phyloP scores from a whole-genome alignment of 2,113 vertebrate species.

The Marmota flaviventris region DNA sequence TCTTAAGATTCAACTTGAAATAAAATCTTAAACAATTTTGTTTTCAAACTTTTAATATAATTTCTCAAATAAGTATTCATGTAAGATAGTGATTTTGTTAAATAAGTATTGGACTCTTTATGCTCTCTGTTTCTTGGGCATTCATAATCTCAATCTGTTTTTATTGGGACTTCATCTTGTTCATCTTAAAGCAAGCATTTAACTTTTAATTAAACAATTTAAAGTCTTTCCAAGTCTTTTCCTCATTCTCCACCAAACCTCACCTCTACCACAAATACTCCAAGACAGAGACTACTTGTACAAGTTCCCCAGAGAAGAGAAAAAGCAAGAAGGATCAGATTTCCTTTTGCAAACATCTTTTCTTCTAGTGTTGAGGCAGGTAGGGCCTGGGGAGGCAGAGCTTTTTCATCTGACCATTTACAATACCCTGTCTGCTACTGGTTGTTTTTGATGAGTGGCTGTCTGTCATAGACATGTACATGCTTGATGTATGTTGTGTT shows the following conservation, averaged over 20 bases:
- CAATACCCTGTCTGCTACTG: neutral
- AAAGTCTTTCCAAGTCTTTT: neutral
- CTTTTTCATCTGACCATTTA: accelerated
- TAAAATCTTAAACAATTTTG: conserved; percentile 2
- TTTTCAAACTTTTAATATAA: neutral
- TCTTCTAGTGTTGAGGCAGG: neutral
- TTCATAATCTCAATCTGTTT: neutral
- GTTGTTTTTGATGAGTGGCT: neutral
- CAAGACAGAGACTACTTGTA: neutral
- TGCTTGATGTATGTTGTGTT: neutral
- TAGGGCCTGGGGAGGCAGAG: neutral
- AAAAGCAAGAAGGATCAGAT: neutral
- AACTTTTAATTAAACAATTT: neutral
- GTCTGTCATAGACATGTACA: neutral
- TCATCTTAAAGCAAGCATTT: neutral
- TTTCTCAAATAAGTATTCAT: neutral
- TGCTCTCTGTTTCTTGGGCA: neutral
- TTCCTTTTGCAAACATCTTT: neutral
- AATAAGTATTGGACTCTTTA: neutral
- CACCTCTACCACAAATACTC: neutral
- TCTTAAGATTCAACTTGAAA: neutral
- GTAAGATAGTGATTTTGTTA: neutral
- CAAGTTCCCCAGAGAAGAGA: neutral
- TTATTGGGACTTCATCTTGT: neutral
- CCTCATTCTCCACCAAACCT: neutral